Percentiles rank a stretch among this genome's conserved stretches.
Conservation (phyloP, 2,888 invertebrate genomes). For the Epinotia demarniana region DNA sequence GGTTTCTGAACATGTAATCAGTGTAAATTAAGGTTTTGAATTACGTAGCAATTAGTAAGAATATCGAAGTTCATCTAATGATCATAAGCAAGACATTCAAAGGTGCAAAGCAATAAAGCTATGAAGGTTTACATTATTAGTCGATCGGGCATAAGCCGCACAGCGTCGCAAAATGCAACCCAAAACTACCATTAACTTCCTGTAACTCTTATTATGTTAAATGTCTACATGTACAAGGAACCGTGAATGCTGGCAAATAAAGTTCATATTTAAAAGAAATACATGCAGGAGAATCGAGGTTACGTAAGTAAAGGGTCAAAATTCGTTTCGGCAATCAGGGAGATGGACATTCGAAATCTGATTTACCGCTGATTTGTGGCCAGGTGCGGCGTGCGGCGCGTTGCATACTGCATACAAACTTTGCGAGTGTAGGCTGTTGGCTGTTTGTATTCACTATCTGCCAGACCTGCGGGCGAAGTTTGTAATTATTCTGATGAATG, state of each 20-base stretch:
- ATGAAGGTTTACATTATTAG: constrained; percentile 34
- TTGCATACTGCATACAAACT: constrained; percentile 35
- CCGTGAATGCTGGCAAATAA: background rate
- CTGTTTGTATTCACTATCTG: constrained; percentile 1
- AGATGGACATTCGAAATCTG: constrained; percentile 75
- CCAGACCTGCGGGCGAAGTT: background rate
- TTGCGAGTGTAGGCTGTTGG: constrained; percentile 25
- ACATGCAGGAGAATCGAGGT: constrained; percentile 32
- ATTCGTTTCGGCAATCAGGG: constrained; percentile 75
- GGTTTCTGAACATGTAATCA: background rate
- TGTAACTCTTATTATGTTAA: background rate
- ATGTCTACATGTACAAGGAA: background rate
- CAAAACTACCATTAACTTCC: constrained; percentile 4
- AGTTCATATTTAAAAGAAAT: constrained; percentile 1
- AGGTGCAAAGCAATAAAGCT: constrained; percentile 32
- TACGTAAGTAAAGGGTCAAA: constrained; percentile 46
- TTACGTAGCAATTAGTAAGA: background rate
- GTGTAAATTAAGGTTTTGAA: background rate
- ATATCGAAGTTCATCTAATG: background rate
- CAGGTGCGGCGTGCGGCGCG: constrained; percentile 56
- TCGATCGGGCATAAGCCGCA: constrained; percentile 16
- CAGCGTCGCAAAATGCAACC: constrained; percentile 45
- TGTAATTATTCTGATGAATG: background rate
- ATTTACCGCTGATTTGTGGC: constrained; percentile 82
- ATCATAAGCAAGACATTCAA: background rate